Base-by-base conservation (phyloP, 2,113 vertebrate species). In the Heterochromis multidens region DNA sequence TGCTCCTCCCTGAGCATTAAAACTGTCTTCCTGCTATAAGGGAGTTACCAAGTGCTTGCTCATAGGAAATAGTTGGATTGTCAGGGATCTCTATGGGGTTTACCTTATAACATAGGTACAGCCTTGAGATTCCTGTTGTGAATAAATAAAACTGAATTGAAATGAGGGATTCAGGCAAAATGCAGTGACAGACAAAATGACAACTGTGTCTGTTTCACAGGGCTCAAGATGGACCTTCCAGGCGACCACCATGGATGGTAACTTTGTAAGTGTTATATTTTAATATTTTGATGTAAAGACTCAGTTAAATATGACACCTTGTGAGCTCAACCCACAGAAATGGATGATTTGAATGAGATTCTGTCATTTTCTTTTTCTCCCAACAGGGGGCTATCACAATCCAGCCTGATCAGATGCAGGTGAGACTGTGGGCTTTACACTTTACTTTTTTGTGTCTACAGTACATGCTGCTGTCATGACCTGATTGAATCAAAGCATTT, bases 141-240 rank as follows among this genome's bases (percentile, higher is more conserved):
- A 52, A 52, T 19, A 52, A 7, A 52, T 31, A 52, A 52, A 31
- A n/a, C 25, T 56, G 52, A 56, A 52, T 19, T 70, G 43, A 49
- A 72, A 49, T 49, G 43, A 49, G 27, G 13, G 78, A 29, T 35
- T 10, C 17, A 19, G 1, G 19, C 12, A 80, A 13, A 63, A 33
- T 67, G 7, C 0, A 25, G 46, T 59, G 12, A 27, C 27, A 76
- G n/a, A 7, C 12, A 79, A 31, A 89, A 33, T 1, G 27, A 46
- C 21, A 67, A 16, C 4, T 29, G 29, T 77, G 19, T 74, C 31
- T 92, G 25, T 65, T 77, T 65, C 82, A 6, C 92, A 99, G 98
- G 98, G 97, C 3, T 99, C 98, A 25, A 96, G 98, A 85, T 99
- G 98, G 98, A 99, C 98, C 1, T 93, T 99, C n/a, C 98, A 99